Base-by-base conservation (phyloP, 2,113 vertebrate species). In the Poecile atricapillus region DNA sequence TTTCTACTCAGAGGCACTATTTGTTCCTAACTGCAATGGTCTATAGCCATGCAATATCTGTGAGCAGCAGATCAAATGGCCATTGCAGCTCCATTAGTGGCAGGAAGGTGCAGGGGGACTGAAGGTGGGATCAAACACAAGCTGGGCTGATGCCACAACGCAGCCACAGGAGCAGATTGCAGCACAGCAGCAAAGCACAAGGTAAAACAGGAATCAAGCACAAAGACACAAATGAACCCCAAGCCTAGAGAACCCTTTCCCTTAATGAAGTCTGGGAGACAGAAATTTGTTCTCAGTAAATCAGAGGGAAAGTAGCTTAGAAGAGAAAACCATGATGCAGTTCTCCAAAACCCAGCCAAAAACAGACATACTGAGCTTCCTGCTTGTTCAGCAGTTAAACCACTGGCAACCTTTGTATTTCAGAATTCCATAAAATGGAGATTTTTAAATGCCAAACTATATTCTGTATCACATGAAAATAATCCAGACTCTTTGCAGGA, bases 81-180 rank as follows among this genome's bases (percentile, higher is more conserved):
- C 0, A 0, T 25, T 71, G 47, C 37, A 23, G 11, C 31, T 80
- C 20, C 15, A 19, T 25, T 33, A 17, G 7, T 2, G 43, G 5
- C 21, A 49, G 28, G 65, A 67, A 39, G 37, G 20, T 27, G 13
- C 11, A 49, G 15, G 2, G 12, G 52, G 17, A 28, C 11, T 7
- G 10, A 13, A 17, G 30, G 18, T n/a, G 25, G 21, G 25, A 17
- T n/a, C 47, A 52, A 14, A 58, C 17, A 43, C 1, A 8, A 25
- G 24, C 12, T 59, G 53, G 25, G 15, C 10, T 76, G 50, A 15
- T 14, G 27, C 44, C 12, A 28, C 14, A 30, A 3, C 0, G 2
- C 43, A 67, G 44, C 13, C 22, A 2, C 3, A 3, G 27, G 18
- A 19, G 31, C 37, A 60, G 44, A 62, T 23, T 78, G 33, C 35